These are phyloP conservation scores for Drosophila pruinosa DNA, from an alignment of 1,140 invertebrate genomes.

Conservation along the genomic window DNA sequence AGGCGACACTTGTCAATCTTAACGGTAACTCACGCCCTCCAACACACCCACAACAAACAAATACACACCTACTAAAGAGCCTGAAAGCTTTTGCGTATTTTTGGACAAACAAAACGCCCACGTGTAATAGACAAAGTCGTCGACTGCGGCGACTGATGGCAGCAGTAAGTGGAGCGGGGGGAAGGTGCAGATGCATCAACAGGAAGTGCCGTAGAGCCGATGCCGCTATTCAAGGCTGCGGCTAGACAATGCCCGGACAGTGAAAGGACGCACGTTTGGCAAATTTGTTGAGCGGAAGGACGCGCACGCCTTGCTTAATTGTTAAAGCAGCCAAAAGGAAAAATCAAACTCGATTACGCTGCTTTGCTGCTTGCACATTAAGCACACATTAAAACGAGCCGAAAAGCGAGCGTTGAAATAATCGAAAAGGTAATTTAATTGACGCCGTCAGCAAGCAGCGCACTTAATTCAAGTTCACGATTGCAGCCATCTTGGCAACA, in stretches of 20 bases:
- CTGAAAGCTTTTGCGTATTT: constrained; percentile 24
- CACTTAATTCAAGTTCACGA: constrained; percentile 25
- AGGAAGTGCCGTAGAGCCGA: constrained; percentile 4
- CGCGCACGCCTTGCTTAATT: constrained; percentile 52
- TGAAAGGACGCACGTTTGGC: constrained; percentile 53
- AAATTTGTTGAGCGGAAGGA: constrained; percentile 52
- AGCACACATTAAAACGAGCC: constrained; percentile 47
- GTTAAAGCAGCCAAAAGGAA: constrained; percentile 23
- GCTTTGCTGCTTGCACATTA: constrained; percentile 25
- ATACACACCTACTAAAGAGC: background rate
- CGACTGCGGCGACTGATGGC: background rate
- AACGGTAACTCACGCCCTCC: constrained; percentile 5
- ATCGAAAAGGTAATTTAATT: constrained; percentile 51
- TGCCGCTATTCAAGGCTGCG: constrained; percentile 13
- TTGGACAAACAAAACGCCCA: constrained; percentile 24
- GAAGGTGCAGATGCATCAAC: constrained; percentile 20
- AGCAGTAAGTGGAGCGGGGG: background rate
- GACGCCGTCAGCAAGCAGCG: constrained; percentile 20
- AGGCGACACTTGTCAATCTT: constrained; percentile 55
- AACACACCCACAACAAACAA: background rate
- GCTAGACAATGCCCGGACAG: constrained; percentile 7
- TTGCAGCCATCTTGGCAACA: constrained; percentile 18
- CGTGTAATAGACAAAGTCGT: background rate
- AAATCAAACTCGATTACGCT: constrained; percentile 43
- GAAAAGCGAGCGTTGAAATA: constrained; percentile 13